A percentile compares a stretch with the other conserved stretches of the same genome.
Evolutionary conservation across 2,113 vertebrate species (phyloP).

Genomic region (Hypanus sabinus): DNA sequence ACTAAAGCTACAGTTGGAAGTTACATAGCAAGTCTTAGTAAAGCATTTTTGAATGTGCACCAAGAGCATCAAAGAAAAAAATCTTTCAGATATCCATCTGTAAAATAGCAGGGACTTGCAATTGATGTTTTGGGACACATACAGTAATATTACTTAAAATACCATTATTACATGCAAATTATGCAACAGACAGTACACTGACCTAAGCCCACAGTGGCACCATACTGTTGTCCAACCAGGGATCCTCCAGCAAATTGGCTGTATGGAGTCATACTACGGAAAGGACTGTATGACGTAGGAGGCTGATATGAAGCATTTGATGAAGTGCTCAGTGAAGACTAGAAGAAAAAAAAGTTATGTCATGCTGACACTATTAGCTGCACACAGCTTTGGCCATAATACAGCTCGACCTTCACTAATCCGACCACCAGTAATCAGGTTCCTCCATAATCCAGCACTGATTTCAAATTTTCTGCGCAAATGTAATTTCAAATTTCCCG

Average conservation of each 20-base stretch:
- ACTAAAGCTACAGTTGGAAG: neutral
- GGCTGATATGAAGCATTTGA: constrained; percentile 68
- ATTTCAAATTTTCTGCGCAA: too few species aligned
- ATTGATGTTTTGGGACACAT: too few species aligned
- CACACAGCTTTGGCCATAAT: neutral
- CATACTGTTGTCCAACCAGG: constrained; percentile 81
- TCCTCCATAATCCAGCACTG: too few species aligned
- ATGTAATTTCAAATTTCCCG: too few species aligned
- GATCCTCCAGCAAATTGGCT: constrained; percentile 80
- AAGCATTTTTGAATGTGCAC: too few species aligned
- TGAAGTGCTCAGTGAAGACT: constrained; percentile 79
- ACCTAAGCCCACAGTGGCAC: constrained; percentile 82
- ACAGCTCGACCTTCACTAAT: too few species aligned
- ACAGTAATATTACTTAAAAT: neutral
- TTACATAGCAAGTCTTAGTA: neutral
- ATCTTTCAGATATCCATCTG: constrained; percentile 56
- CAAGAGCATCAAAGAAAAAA: constrained; percentile 45
- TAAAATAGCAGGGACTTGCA: too few species aligned
- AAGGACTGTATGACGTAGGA: constrained; percentile 75
- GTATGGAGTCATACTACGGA: constrained; percentile 75
- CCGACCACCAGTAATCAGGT: too few species aligned
- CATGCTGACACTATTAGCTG: constrained; percentile 23
- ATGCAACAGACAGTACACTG: constrained; percentile 46
- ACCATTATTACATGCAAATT: neutral
- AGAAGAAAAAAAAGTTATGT: constrained; percentile 45